Base-by-base conservation (phyloP, 2,113 vertebrate genomes). In the Helogale parvula region DNA sequence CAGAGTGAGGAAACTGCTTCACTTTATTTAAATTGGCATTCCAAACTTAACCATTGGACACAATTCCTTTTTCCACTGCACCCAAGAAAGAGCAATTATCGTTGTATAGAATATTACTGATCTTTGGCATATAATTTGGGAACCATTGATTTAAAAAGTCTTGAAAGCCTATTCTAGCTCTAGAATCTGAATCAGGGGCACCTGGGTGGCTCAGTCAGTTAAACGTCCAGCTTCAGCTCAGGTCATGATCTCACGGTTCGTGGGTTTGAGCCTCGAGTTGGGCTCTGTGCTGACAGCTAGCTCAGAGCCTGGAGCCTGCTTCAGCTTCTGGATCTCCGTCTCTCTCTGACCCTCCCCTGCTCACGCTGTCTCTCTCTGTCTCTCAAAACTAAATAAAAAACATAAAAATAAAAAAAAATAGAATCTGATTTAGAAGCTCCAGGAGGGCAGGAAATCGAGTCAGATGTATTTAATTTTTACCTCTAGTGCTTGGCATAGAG, bases 11-110 rank as follows among this genome's bases (percentile, higher is more conserved):
- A 77, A 90, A n/a, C 9, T 13, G 19, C n/a, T 90, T 69, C 63
- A 29, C 33, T 87, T 89, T 80, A 80, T 84, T 92, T 80, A 94
- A 77, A 12, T 35, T 74, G 23, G 12, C 29, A 50, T 84, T 95
- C 97, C 47, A 83, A 94, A 63, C 19, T 94, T 74, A 77, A 88
- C 17, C 47, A 65, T 33, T 85, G 35, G 77, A 87, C n/a, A 66
- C 38, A 96, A 17, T 80, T 87, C 33, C 4, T 90, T 52, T 45
- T 35, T 90, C 27, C 2, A 45, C 1, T 7, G 23, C 21, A 88
- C 41, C 2, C 3, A 77, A 74, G 57, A 87, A 76, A 63, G 1
- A 57, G 4, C 45, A 65, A 38, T 82, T 94, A 63, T 60, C 17
- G 54, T 66, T 13, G 0, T 71, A 33, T 77, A 27, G 16, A 66